Conservation (phyloP, 2,797 vertebrate species). For the Diglossa cyanea region DNA sequence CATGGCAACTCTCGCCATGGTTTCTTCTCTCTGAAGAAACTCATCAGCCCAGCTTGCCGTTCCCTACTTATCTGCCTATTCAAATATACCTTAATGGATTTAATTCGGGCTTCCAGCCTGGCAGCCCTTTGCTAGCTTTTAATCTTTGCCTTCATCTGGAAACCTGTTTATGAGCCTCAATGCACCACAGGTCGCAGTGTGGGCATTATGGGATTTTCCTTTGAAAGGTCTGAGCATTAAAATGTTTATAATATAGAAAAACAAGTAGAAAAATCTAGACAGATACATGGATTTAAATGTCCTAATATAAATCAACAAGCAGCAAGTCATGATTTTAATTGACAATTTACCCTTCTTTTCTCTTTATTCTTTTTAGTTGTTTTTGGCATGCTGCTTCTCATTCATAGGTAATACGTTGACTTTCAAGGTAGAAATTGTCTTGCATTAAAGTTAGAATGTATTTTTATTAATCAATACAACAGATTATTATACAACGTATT, state of each 20-base stretch:
- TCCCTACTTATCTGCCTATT: slow-evolving; percentile 47
- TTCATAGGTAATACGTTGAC: not conserved
- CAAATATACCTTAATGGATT: slow-evolving; percentile 48
- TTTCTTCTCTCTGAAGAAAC: slow-evolving; percentile 50
- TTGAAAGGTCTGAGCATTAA: not conserved
- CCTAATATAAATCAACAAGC: not conserved
- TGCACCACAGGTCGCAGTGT: not conserved
- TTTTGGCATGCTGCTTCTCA: not conserved
- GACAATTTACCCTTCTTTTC: not conserved
- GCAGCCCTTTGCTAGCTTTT: slow-evolving; percentile 20
- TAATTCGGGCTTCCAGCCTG: slow-evolving; percentile 47
- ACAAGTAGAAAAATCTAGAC: not conserved
- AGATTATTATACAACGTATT: not conserved
- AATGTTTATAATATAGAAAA: not conserved
- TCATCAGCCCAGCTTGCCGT: slow-evolving; percentile 11
- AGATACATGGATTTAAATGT: not conserved
- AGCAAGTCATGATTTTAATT: not conserved
- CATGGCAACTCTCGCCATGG: not conserved
- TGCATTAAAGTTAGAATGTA: not conserved
- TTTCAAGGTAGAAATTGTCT: not conserved
- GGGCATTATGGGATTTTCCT: not conserved
- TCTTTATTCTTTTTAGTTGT: not conserved
- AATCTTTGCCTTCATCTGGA: slow-evolving; percentile 24
- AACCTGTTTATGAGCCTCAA: not conserved
- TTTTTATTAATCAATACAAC: not conserved